Evolutionary conservation across 2,888 invertebrate genomes (phyloP).

Genomic region (Ferrisia virgata): DNA sequence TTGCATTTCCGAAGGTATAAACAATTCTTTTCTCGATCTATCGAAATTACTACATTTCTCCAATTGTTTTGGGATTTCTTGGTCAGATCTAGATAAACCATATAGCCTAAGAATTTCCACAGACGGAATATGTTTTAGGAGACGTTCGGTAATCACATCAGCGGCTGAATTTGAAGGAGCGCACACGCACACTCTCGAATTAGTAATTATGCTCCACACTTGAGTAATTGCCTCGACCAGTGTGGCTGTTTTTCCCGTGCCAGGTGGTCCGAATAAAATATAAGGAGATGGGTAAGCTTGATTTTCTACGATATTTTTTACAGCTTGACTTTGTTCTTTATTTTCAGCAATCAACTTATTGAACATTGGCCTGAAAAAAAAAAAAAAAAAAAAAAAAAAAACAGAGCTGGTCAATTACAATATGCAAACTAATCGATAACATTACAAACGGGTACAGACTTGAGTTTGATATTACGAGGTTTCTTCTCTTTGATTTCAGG

Average conservation of each 20-base stretch:
- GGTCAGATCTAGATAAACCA: slow-evolving; percentile 50
- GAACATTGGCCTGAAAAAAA: not conserved
- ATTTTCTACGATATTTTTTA: slow-evolving; percentile 64
- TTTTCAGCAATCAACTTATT: slow-evolving; percentile 56
- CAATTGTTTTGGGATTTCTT: slow-evolving; percentile 38
- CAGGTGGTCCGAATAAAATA: slow-evolving; percentile 83
- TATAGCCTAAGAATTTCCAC: slow-evolving; percentile 55
- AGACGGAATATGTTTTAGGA: slow-evolving; percentile 53
- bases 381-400: too few species aligned
- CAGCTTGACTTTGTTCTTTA: slow-evolving; percentile 63
- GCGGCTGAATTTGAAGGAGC: slow-evolving; percentile 72
- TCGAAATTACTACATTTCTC: slow-evolving; percentile 52
- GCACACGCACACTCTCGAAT: slow-evolving; percentile 58
- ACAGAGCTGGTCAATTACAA: not conserved
- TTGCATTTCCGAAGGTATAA: slow-evolving; percentile 55
- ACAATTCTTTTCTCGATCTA: slow-evolving; percentile 50
- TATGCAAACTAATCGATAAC: not conserved
- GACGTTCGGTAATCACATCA: slow-evolving; percentile 62
- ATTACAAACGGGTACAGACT: not conserved
- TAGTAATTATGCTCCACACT: slow-evolving; percentile 52
- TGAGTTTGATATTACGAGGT: not conserved
- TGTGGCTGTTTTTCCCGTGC: slow-evolving; percentile 72
- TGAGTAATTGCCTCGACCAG: slow-evolving; percentile 69
- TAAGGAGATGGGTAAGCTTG: slow-evolving; percentile 68
- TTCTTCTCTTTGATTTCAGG: not conserved